Percentiles rank a stretch among this genome's conserved stretches.
phyloP scores from a whole-genome alignment of 2,113 vertebrate genomes.

The Corvus moneduloides region DNA sequence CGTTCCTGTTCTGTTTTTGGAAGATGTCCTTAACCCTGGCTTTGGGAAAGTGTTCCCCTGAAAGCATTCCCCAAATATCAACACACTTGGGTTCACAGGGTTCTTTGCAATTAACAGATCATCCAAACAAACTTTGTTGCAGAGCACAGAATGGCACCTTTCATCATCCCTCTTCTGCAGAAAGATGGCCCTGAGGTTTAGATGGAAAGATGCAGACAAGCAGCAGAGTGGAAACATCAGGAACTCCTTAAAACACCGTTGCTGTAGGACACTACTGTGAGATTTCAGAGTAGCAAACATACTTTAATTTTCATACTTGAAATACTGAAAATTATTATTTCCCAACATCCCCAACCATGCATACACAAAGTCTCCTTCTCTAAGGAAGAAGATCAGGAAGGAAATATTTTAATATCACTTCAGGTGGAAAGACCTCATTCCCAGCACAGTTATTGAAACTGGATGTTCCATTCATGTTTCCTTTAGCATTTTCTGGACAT shows the following conservation, averaged over 20 bases:
- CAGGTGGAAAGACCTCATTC: neutral
- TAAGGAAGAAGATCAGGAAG: neutral
- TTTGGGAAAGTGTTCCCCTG: neutral
- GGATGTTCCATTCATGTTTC: neutral
- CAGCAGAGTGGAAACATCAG: neutral
- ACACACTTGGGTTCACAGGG: neutral
- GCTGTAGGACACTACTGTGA: neutral
- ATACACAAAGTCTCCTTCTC: neutral
- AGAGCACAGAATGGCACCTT: neutral
- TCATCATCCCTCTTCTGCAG: neutral
- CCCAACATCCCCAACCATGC: no score
- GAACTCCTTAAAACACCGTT: neutral
- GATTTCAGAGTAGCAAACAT: neutral
- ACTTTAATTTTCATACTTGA: neutral
- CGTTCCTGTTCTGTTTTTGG: neutral
- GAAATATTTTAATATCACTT: neutral
- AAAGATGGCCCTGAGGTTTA: neutral
- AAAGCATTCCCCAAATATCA: neutral
- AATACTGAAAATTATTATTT: neutral
- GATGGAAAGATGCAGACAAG: neutral
- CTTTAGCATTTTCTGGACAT: neutral
- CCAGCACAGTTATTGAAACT: neutral
- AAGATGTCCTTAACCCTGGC: neutral
- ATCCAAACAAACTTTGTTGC: neutral
- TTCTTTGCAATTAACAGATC: neutral